Base-by-base conservation (phyloP, 2,888 invertebrate genomes). In the Dasysyrphus albostriatus region DNA sequence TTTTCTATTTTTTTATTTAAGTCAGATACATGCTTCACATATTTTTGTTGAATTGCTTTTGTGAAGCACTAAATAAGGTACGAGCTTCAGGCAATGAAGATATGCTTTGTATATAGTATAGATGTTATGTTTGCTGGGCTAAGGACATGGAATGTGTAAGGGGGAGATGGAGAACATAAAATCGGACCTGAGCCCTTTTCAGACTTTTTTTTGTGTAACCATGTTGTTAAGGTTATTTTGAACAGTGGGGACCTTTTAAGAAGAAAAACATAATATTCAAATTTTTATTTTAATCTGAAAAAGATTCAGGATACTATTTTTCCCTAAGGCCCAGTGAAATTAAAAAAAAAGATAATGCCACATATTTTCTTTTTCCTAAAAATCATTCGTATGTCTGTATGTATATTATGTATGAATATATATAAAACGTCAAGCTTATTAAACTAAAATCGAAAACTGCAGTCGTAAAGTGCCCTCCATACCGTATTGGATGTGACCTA, bases 21-120 rank as follows among this genome's bases (percentile, higher is more conserved):
- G n/a, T 24, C 24, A 24, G 65, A 9, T 56, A 49, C 83, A 83
- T 74, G 69, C 24, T 5, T 34, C 44, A 44, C 16, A 59, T 47
- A 39, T 49, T 51, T 67, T 47, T 51, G 51, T n/a, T 24, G 51
- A 59, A 73, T 56, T 67, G 74, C 42, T 59, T 73, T 42, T 63
- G 32, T 34, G 10, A n/a, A 19, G 44, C 67, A 39, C 59, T 63
- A 34, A 76, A 76, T 67, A 47, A 74, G 44, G 24, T 47, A 54
- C 5, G 24, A 67, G 51, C 47, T 54, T 0, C 1, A 37, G 49
- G 70, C 34, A 70, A 54, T 47, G 39, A 42, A 77, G 73, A 77
- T 81, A 70, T 74, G 74, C 24, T 81, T 61, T 54, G 14, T 59
- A n/a, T 32, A 5, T 24, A 32, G 7, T 69, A 9, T 16, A 32